These are phyloP conservation scores for Penaeus japonicus DNA, from an alignment of 1,140 invertebrate species.

Conservation along the genomic window DNA sequence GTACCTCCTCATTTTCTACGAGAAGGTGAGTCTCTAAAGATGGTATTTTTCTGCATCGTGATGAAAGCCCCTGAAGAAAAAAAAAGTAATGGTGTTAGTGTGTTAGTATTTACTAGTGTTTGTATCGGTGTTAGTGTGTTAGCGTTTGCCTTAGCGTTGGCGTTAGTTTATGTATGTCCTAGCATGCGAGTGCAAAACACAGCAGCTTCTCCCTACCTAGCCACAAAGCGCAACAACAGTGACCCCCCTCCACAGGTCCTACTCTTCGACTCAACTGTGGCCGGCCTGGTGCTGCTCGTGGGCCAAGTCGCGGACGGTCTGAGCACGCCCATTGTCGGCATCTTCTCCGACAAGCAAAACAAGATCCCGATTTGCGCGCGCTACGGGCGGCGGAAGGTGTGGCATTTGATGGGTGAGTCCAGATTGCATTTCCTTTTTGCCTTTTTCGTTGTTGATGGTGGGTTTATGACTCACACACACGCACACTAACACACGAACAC, in stretches of 20 bases:
- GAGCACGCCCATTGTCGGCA: slow-evolving; percentile 88
- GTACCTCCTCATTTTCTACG: slow-evolving; percentile 90
- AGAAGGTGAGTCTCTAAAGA: slow-evolving; percentile 77
- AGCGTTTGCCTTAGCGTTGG: slow-evolving; percentile 8
- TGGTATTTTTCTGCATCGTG: background rate
- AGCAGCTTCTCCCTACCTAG: background rate
- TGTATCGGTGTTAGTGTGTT: background rate
- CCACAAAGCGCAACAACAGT: no score
- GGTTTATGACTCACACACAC: background rate
- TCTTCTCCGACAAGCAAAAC: slow-evolving; percentile 80
- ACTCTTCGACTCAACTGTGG: slow-evolving; percentile 62
- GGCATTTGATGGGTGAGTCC: slow-evolving; percentile 60
- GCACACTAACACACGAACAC: background rate
- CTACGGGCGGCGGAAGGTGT: slow-evolving; percentile 60
- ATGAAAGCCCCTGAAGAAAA: background rate
- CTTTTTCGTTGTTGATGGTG: background rate
- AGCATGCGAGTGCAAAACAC: background rate
- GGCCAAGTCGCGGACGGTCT: slow-evolving; percentile 91
- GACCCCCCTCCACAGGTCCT: slow-evolving; percentile 22
- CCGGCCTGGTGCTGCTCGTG: slow-evolving; percentile 82
- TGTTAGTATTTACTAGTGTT: background rate
- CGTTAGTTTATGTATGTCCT: background rate
- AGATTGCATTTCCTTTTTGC: background rate
- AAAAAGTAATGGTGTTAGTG: no score
- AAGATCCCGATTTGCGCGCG: slow-evolving; percentile 49